Conservation (phyloP, 2,888 invertebrate species). For the Meiosimyza platycephala region DNA sequence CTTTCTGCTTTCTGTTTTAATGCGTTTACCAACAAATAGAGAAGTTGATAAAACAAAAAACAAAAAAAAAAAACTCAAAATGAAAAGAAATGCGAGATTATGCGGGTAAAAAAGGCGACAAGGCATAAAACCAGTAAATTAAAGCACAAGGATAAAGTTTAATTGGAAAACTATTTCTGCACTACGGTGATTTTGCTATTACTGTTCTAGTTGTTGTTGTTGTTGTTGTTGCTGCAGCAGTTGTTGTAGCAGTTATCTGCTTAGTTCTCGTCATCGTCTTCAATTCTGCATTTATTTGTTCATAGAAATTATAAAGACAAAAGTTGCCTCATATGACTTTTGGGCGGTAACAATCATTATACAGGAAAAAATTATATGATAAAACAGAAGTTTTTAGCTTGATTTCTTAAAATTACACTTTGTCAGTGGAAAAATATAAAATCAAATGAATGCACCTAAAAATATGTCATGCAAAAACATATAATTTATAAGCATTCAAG, state of each 20-base stretch:
- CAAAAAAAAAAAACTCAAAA: constrained; percentile 41
- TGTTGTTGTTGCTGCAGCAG: constrained; percentile 11
- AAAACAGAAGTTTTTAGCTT: too few relatives aligned
- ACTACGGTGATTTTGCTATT: neutral
- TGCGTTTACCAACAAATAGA: neutral
- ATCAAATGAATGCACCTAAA: too few relatives aligned
- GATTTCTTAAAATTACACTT: too few relatives aligned
- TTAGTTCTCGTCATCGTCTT: constrained; percentile 43
- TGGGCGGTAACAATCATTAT: neutral
- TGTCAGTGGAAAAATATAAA: too few relatives aligned
- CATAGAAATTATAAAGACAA: constrained; percentile 9
- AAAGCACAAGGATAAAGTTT: constrained; percentile 68
- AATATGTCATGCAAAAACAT: too few relatives aligned
- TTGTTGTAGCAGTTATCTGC: constrained; percentile 35
- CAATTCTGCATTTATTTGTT: too few relatives aligned
- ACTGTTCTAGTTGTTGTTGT: constrained; percentile 25
- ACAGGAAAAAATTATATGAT: too few relatives aligned
- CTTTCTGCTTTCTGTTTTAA: too few relatives aligned
- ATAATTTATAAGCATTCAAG: too few relatives aligned
- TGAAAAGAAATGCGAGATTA: constrained; percentile 46
- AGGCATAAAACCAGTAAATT: constrained; percentile 68
- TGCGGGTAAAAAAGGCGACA: constrained; percentile 67
- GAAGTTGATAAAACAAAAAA: constrained; percentile 2
- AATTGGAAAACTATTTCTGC: constrained; percentile 66
- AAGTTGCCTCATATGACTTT: constrained; percentile 9